Evolutionary conservation across 35 echinoderm and acorn worm species (phyloP).

Genomic region (Nesometra sesokonis): DNA sequence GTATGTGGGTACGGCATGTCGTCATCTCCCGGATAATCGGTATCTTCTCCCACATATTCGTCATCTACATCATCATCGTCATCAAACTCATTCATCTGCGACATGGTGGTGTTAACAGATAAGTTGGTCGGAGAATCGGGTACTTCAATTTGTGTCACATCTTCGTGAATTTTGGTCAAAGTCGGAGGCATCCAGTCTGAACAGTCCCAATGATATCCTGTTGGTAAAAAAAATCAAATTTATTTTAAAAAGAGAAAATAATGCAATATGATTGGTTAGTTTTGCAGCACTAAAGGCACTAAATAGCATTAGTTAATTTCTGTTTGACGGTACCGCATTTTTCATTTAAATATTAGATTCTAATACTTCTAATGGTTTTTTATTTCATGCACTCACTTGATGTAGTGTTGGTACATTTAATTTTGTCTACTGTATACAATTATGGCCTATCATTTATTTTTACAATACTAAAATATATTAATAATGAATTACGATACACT

Average conservation of each 20-base stretch:
- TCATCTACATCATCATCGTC: constrained; percentile 38
- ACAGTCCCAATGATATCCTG: constrained; percentile 92
- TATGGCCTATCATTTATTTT: too few relatives aligned
- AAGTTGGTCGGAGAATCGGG: constrained; percentile 76
- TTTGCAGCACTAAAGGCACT: too few relatives aligned
- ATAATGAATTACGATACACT: too few relatives aligned
- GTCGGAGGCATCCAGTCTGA: constrained; percentile 78
- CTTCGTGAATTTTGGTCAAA: constrained; percentile 49
- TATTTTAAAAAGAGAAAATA: not conserved
- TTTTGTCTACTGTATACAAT: too few relatives aligned
- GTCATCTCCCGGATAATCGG: constrained; percentile 84
- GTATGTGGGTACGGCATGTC: constrained; percentile 57
- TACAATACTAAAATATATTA: too few relatives aligned
- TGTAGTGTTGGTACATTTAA: too few relatives aligned
- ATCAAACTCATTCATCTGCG: constrained; percentile 43
- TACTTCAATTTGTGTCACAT: constrained; percentile 26
- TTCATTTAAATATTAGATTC: too few relatives aligned
- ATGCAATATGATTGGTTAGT: too few relatives aligned
- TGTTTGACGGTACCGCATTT: too few relatives aligned
- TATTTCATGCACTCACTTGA: too few relatives aligned
- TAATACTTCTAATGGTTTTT: too few relatives aligned
- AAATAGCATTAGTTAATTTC: too few relatives aligned
- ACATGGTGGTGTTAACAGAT: constrained; percentile 55
- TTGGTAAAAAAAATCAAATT: not conserved
- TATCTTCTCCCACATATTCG: constrained; percentile 90